Base-by-base conservation (phyloP, 2,888 invertebrate species). In the Leptinotarsa haldemani region DNA sequence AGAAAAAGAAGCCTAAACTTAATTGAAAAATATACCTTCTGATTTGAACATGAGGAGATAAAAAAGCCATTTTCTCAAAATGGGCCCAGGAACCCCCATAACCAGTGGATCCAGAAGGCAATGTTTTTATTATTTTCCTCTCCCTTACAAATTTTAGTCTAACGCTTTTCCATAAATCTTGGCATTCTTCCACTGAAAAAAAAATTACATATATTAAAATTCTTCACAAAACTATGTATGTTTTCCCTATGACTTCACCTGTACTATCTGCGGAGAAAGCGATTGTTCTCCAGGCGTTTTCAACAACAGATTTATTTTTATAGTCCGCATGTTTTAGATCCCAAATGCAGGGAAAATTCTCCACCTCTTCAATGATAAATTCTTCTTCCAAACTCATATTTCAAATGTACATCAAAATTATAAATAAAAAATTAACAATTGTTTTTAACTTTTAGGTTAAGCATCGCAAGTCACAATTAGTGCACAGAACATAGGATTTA, bases 331-430 rank as follows among this genome's bases (percentile, higher is more conserved):
- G n/a, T 40, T 64, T 64, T 18, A 64, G 15, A 20, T 64, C 64
- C 64, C 64, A 64, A 40, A 64, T 64, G n/a, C 64, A 64, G 12
- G 16, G 40, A 46, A 64, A 64, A 4, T 64, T 64, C 40, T 64
- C 64, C 1, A 64, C 16, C 40, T 64, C 64, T 64, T 64, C 64
- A 46, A 64, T 64, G n/a, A 64, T 40, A 64, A 64, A 40, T 18
- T 40, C 64, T 7, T 63, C 64, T n/a, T 64, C 64, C 64, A 64
- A 64, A 64, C 64, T 64, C 64, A 64, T 64, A 30, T 63, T 63
- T 50, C 16, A 50, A 50, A 50, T n/a, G 50, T 50, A 50, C 9
- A 40, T 40, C 9, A 9, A 40, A 40, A 40, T 40, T 40, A 40
- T 40, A 40, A 40, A 40, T 40, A 40, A 40, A 40, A 40, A 40